These are phyloP conservation scores for Argopecten irradians DNA, from an alignment of 1,140 invertebrate genomes.

Conservation along the genomic window DNA sequence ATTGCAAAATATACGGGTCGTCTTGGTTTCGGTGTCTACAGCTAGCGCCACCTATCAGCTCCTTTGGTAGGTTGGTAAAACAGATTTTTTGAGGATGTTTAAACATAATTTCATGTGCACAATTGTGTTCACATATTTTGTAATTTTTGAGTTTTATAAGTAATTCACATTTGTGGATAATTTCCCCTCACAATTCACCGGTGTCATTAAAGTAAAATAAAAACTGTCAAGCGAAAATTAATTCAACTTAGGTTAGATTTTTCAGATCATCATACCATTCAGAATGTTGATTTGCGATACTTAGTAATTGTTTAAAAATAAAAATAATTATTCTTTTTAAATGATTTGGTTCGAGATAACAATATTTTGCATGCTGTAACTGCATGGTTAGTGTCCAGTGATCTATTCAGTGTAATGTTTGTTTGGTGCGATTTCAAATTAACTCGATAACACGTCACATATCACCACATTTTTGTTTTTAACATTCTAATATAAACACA, in stretches of 20 bases:
- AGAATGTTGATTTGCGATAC: neutral
- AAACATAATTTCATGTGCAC: neutral
- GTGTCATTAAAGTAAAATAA: too few species aligned
- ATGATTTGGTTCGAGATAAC: neutral
- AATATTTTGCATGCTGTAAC: neutral
- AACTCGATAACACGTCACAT: neutral
- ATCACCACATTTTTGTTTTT: neutral
- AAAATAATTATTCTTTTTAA: too few species aligned
- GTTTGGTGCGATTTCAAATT: neutral
- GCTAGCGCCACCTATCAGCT: conserved; percentile 19
- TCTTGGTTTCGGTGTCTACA: conserved; percentile 47
- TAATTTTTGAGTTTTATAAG: neutral
- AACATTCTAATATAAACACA: neutral
- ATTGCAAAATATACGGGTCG: conserved; percentile 70
- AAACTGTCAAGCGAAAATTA: too few species aligned
- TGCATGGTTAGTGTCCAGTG: neutral
- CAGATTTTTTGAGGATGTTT: neutral
- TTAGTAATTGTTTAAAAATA: too few species aligned
- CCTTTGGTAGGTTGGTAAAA: conserved; percentile 10
- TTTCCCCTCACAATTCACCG: neutral
- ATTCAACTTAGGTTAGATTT: too few species aligned
- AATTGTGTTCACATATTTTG: neutral
- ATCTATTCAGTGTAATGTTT: neutral
- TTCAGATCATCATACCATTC: too few species aligned
- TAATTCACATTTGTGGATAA: neutral